phyloP scores from a whole-genome alignment of 2,797 vertebrate species.

The Syndactyla subalaris region DNA sequence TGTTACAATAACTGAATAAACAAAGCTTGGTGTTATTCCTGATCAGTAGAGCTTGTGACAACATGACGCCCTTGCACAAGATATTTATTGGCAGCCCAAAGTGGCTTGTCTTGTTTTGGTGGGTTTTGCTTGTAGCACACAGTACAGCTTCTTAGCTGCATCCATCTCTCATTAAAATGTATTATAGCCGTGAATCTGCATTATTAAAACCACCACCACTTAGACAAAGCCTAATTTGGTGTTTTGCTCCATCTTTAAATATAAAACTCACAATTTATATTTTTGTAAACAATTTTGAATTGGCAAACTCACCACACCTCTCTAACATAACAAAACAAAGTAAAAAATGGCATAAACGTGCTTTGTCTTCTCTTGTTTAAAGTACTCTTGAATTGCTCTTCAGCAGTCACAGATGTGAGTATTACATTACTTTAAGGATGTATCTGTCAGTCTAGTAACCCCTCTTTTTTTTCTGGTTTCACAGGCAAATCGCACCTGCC shows the following conservation, averaged over 20 bases:
- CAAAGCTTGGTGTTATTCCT: neutral
- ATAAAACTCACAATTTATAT: neutral
- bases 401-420: neutral
- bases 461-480: slow-evolving; percentile 19
- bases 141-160: neutral
- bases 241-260: neutral
- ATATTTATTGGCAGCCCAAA: neutral
- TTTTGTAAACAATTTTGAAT: neutral
- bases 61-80: neutral
- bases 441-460: neutral
- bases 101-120: neutral
- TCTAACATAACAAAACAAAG: neutral
- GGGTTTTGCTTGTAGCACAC: neutral
- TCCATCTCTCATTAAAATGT: neutral
- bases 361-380: neutral
- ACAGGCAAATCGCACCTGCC: slow-evolving; percentile 95
- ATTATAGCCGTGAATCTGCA: neutral
- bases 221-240: neutral
- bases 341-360: neutral
- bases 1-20: neutral
- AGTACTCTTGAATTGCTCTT: neutral
- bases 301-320: neutral
- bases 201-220: neutral
- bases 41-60: neutral
- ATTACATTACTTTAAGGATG: neutral